Base-by-base conservation (phyloP, 92 coral and sea anemone genomes). In the Phenganax marumi region DNA sequence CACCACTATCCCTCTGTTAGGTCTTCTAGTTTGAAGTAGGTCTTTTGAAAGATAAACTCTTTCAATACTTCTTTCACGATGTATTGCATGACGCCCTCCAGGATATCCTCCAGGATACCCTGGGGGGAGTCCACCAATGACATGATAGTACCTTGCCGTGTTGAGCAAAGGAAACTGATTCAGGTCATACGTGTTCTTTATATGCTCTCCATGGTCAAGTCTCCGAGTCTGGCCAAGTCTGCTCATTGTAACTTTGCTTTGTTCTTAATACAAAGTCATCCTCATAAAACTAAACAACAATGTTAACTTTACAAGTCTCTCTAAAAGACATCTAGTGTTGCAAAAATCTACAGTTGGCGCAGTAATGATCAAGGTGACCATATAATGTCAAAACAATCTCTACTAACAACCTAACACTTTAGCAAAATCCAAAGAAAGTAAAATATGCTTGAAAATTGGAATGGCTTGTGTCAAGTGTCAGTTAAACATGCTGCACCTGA, bases 41-140 rank as follows among this genome's bases (percentile, higher is more conserved):
- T 55, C 79, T 76, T 74, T 56, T 62, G 77, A 64, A 50, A 39
- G 70, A 85, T 85, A 43, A 77, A 66, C 39, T 73, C 75, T 49
- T 84, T 74, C 26, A 87, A 72, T 39, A 84, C 43, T 74, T 83
- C 78, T 70, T 87, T 87, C 19, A 68, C 84, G 55, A 61, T 46
- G 70, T 76, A 84, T 55, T 61, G 90, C 53, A 87, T 77, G 82
- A 87, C 90, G 50, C 87, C 88, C 74, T 87, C 90, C 18, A 87
- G 60, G 61, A 83, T 54, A 69, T 87, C 90, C 58, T 87, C 88
- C 90, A 87, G 85, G 73, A 84, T 85, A n/a, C n/a, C n/a, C 88
- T 79, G 85, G 73, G 43, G 88, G 88, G 13, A 85, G 66, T 23
- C 85, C 88, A 26, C 57, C 88, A 68, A 88, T 78, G 43, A 84